A percentile compares a stretch with the other conserved stretches of the same genome.
Evolutionary conservation across 2,888 invertebrate species (phyloP).

Genomic region (Chaetogeoica ovagalla): DNA sequence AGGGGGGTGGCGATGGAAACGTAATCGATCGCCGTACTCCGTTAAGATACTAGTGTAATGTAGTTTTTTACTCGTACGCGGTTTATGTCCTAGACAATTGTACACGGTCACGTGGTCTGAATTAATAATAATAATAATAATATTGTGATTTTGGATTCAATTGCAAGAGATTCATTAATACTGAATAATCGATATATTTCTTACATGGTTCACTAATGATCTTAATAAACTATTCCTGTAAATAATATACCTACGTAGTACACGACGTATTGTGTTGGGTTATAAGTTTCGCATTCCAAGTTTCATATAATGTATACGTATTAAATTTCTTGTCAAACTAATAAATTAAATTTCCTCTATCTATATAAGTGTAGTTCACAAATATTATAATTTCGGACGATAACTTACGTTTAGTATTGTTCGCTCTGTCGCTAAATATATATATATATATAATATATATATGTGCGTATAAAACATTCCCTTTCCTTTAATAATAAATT

Average conservation of each 20-base stretch:
- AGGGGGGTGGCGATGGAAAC: no score
- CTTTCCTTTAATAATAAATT: neutral
- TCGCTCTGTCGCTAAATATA: no score
- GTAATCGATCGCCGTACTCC: no score
- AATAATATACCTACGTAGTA: no score
- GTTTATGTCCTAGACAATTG: no score
- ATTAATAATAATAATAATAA: neutral
- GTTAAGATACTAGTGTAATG: no score
- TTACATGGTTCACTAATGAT: slow-evolving; percentile 16
- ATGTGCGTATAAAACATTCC: no score
- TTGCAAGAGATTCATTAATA: neutral
- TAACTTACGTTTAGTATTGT: neutral
- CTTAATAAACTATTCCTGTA: slow-evolving; percentile 14
- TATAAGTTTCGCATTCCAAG: slow-evolving; percentile 6
- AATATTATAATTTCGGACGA: neutral
- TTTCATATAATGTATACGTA: neutral
- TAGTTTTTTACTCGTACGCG: no score
- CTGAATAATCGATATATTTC: slow-evolving; percentile 1
- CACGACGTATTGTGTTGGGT: no score
- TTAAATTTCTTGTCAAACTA: slow-evolving; percentile 20
- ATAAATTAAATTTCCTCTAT: slow-evolving; percentile 15
- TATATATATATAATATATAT: neutral
- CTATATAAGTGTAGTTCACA: neutral
- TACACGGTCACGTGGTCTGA: neutral
- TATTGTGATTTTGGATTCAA: slow-evolving; percentile 12